Conservation (phyloP, 2,113 vertebrate genomes). For the Pavo muticus region DNA sequence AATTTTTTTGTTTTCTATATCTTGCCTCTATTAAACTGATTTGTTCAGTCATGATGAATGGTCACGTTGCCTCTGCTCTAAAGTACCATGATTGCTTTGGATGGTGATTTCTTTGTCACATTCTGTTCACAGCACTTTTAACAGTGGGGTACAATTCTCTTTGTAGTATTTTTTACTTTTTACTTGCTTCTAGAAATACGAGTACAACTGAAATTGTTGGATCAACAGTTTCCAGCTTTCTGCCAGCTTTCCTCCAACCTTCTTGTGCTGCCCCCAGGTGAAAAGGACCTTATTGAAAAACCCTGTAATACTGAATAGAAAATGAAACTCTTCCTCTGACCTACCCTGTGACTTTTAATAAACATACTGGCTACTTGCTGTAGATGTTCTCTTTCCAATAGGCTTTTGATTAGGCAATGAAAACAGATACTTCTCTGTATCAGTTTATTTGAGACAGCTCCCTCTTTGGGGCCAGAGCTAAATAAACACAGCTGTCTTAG, state of each 20-base stretch:
- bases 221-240: neutral
- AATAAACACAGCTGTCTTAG: neutral
- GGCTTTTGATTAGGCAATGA: neutral
- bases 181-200: conserved; percentile 17
- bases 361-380: neutral
- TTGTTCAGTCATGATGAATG: neutral
- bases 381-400: neutral
- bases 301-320: neutral
- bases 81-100: neutral
- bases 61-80: neutral
- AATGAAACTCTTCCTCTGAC: neutral
- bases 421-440: neutral
- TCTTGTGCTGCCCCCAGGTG: neutral
- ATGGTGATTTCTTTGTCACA: neutral
- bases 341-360: neutral
- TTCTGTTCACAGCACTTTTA: neutral
- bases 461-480: neutral
- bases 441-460: neutral
- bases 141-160: neutral
- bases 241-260: neutral
- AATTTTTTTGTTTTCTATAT: conserved; percentile 12
- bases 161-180: neutral
- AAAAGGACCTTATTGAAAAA: neutral
- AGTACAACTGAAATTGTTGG: neutral
- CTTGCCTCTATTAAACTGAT: conserved; percentile 1